phyloP scores from a whole-genome alignment of 2,113 vertebrate genomes.

The Elephantulus edwardii region DNA sequence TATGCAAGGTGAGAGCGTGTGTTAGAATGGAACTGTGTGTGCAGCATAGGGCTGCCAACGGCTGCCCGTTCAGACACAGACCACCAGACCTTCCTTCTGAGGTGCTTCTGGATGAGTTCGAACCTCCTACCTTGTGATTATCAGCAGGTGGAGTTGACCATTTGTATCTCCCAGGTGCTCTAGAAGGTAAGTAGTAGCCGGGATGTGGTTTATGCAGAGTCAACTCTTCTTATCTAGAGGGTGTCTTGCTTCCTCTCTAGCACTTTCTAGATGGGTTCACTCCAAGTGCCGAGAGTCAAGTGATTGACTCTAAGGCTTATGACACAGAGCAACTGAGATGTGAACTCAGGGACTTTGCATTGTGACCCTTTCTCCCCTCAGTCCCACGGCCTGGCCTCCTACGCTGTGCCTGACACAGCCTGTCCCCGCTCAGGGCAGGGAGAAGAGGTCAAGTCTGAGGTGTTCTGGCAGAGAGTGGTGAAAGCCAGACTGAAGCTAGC shows the following conservation, averaged over 20 bases:
- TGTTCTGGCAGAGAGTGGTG: conserved; percentile 17
- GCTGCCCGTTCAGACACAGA: too few relatives aligned
- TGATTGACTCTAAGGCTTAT: neutral
- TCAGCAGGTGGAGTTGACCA: too few relatives aligned
- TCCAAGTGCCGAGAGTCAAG: conserved; percentile 6
- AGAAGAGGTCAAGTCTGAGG: too few relatives aligned
- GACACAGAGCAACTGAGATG: conserved; percentile 33
- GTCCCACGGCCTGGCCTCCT: neutral
- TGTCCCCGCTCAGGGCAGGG: conserved; percentile 32
- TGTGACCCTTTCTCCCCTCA: neutral
- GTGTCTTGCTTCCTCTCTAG: neutral
- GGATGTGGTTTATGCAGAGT: conserved; percentile 20
- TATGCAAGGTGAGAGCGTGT: neutral
- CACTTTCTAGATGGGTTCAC: conserved; percentile 42
- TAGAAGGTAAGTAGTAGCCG: neutral
- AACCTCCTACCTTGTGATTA: neutral
- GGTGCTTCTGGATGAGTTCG: too few relatives aligned
- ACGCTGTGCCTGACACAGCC: neutral
- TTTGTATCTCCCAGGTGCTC: neutral
- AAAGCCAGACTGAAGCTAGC: conserved; percentile 67
- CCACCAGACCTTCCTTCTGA: too few relatives aligned
- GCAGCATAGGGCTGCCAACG: neutral
- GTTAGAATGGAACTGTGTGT: neutral
- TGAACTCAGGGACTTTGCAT: neutral
- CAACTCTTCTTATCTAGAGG: neutral